A percentile compares a stretch with the other conserved stretches of the same genome.
Evolutionary conservation across 2,888 invertebrate species (phyloP).

Genomic region (Xestobium rufovillosum): DNA sequence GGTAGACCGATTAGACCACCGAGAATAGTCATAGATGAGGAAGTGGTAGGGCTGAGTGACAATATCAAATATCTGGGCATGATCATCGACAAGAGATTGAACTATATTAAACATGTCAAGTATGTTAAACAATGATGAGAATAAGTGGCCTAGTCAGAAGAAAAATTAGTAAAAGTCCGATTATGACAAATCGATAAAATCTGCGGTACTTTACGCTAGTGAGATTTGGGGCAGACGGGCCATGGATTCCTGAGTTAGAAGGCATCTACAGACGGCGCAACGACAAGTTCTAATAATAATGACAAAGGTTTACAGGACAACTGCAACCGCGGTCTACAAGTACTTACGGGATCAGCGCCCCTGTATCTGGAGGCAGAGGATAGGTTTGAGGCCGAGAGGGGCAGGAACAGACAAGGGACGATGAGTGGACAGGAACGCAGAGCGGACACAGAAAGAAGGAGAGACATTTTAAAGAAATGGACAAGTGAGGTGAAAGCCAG

Average conservation of each 20-base stretch:
- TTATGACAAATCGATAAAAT: slow-evolving; percentile 12
- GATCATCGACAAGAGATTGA: not conserved
- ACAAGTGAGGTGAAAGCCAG: no score
- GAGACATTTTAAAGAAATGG: no score
- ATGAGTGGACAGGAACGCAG: no score
- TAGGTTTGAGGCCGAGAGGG: no score
- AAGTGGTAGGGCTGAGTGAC: not conserved
- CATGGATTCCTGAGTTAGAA: slow-evolving; percentile 12
- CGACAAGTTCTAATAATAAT: slow-evolving; percentile 16
- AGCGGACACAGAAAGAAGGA: no score
- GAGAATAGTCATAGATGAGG: not conserved
- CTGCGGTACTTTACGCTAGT: slow-evolving; percentile 18
- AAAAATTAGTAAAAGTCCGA: slow-evolving; percentile 11
- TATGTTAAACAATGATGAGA: not conserved
- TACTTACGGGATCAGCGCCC: slow-evolving; percentile 16
- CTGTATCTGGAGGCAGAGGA: slow-evolving; percentile 9
- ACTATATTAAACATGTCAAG: not conserved
- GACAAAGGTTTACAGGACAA: slow-evolving; percentile 19
- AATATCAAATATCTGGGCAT: slow-evolving; percentile 6
- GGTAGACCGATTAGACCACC: slow-evolving; percentile 7
- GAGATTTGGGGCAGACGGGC: slow-evolving; percentile 22
- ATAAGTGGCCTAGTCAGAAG: no score
- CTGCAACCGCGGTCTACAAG: slow-evolving; percentile 14
- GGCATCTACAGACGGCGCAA: slow-evolving; percentile 15
- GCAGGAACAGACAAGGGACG: no score